phyloP scores from a whole-genome alignment of 2,888 invertebrate genomes.

The Chironomus riparius region DNA sequence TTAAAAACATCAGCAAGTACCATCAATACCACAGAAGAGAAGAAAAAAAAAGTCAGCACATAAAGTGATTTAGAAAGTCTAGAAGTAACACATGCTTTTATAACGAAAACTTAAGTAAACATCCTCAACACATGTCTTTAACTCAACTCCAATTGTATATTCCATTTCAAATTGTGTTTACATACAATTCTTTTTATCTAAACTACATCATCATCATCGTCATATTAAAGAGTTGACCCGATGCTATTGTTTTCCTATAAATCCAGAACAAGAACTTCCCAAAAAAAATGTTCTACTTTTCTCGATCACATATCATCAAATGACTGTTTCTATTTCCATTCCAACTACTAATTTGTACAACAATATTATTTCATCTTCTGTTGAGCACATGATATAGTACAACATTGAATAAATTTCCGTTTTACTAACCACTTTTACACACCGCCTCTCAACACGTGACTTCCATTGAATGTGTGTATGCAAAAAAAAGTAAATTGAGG shows the following conservation, averaged over 20 bases:
- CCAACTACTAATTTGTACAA: background rate
- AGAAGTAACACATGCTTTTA: slow-evolving; percentile 1
- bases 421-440: slow-evolving; percentile 30
- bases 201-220: background rate
- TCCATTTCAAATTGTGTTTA: background rate
- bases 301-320: background rate
- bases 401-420: slow-evolving; percentile 30
- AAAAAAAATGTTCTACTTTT: background rate
- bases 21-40: background rate
- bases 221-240: background rate
- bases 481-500: background rate
- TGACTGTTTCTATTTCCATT: background rate
- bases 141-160: slow-evolving; percentile 4
- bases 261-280: background rate
- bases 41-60: background rate
- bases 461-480: background rate
- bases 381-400: background rate
- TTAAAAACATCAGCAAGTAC: too few species aligned
- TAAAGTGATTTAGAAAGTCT: background rate
- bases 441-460: slow-evolving; percentile 28
- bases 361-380: background rate
- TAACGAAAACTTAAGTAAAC: slow-evolving; percentile 9
- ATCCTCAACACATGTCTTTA: slow-evolving; percentile 26
- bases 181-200: background rate
- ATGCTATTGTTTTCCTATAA: background rate